Evolutionary conservation across 2,797 vertebrate genomes (phyloP), one percentile per base, ranked within the genome.

Genomic region (Glyptemys insculpta): DNA sequence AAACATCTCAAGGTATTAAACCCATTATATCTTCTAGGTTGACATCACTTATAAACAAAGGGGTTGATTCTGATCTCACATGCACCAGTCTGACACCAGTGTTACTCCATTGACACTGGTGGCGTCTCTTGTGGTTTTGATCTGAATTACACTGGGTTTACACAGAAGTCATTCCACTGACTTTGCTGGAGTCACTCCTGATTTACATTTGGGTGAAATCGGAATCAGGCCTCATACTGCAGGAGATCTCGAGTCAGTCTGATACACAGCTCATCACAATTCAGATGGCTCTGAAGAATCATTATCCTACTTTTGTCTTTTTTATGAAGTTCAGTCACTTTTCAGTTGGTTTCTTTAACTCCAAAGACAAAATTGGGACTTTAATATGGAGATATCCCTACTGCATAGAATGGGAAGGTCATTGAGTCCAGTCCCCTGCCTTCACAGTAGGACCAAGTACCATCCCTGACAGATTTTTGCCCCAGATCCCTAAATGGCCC

Each of bases 1-100:
- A 97, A 81, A 87, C 79, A 31, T 91, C 92, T 94, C 81, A 82
- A 54, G 81, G 87, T 91, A 94, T 57, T 93, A 90, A 89, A 95
- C 87, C 78, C 91, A 19, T 81, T 90, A 3, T 91, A 95, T 83
- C 92, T 82, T 85, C 91, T 9, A 41, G 18, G 31, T 81, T 12
- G 82, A 59, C 92, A 93, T 94, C 12, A 0, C 87, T 91, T 54
- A 86, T 88, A 95, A 96, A 93, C 83, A 93, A 94, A 87, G 47
- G 92, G 79, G 90, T 83, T 84, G 86, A 12, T 78, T 21, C 88
- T 34, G 83, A 23, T 80, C 91, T 56, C 31, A 65, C 25, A 78
- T 74, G 79, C 50, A 34, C 12, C 41, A 8, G 12, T 76, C 34
- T 74, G 37, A 44, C 23, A 74, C 11, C 41, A n/a, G 4, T 41